A percentile compares a stretch with the other conserved stretches of the same genome.
phyloP scores from a whole-genome alignment of 2,888 invertebrate species.

The Ophraella communa region DNA sequence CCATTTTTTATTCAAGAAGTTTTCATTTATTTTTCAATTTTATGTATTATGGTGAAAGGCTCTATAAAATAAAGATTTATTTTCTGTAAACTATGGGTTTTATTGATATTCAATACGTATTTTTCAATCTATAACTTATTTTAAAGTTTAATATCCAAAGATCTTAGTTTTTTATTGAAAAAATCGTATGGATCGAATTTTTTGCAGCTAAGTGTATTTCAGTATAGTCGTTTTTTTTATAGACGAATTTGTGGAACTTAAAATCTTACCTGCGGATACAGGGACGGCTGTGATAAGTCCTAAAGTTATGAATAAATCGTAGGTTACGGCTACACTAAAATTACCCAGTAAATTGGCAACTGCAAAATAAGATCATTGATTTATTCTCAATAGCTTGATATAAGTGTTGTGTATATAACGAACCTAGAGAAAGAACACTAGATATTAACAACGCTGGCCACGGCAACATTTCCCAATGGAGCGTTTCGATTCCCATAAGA shows the following conservation, averaged over 20 bases:
- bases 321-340: slow-evolving; percentile 92
- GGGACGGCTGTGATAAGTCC: slow-evolving; percentile 94
- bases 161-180: too few species aligned
- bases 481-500: slow-evolving; percentile 84
- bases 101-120: too few species aligned
- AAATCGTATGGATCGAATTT: too few species aligned
- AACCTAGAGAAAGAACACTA: slow-evolving; percentile 79
- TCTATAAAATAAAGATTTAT: too few species aligned
- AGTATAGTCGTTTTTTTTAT: too few species aligned
- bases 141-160: too few species aligned
- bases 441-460: slow-evolving; percentile 86
- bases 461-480: slow-evolving; percentile 83
- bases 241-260: background rate
- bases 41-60: too few species aligned
- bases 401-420: slow-evolving; percentile 42
- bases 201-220: background rate
- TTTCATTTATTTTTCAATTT: too few species aligned
- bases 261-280: slow-evolving; percentile 83
- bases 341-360: slow-evolving; percentile 92
- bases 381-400: background rate
- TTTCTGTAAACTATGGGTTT: too few species aligned
- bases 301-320: slow-evolving; percentile 92
- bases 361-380: slow-evolving; percentile 60
- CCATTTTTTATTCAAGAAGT: too few species aligned
- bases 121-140: too few species aligned